A percentile compares a stretch with the other conserved stretches of the same genome.
Evolutionary conservation across 2,113 vertebrate genomes (phyloP).

Genomic region (Poecilia latipinna): DNA sequence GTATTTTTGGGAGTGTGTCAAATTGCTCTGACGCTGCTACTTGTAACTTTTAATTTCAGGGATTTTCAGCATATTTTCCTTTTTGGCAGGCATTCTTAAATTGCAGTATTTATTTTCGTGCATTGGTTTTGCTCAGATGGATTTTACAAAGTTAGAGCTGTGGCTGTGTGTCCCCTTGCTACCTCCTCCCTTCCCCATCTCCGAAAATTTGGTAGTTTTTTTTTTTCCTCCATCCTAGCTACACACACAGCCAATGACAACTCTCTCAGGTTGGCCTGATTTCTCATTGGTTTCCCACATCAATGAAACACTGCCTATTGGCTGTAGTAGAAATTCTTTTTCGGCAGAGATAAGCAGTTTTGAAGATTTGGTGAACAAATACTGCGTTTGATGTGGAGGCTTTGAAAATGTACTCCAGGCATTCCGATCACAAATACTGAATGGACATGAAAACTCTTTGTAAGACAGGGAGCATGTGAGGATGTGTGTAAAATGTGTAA

Average conservation of each 20-base stretch:
- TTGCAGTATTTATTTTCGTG: conserved; percentile 44
- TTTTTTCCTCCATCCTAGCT: conserved; percentile 62
- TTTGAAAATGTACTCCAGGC: conserved; percentile 51
- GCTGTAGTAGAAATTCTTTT: conserved; percentile 53
- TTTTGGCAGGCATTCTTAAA: conserved; percentile 41
- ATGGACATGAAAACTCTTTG: conserved; percentile 33
- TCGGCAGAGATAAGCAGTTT: conserved; percentile 71
- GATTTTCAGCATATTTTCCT: conserved; percentile 39
- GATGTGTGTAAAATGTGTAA: neutral
- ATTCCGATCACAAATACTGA: conserved; percentile 52
- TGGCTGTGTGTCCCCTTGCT: conserved; percentile 19
- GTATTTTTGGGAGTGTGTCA: conserved; percentile 41
- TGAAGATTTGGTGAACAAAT: conserved; percentile 69
- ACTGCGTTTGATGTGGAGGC: conserved; percentile 61
- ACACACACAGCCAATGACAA: conserved; percentile 64
- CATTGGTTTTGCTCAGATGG: conserved; percentile 39
- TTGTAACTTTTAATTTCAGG: conserved; percentile 36
- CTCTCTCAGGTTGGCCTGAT: conserved; percentile 64
- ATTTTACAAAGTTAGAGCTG: conserved; percentile 47
- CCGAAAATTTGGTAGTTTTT: conserved; percentile 25
- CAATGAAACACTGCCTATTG: conserved; percentile 64
- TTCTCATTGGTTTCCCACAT: conserved; percentile 72
- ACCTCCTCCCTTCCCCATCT: conserved; percentile 39
- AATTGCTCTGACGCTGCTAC: conserved; percentile 37
- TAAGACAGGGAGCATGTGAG: neutral